These are phyloP conservation scores for Tadarida brasiliensis DNA, from an alignment of 2,797 vertebrate species.

Conservation along the genomic window DNA sequence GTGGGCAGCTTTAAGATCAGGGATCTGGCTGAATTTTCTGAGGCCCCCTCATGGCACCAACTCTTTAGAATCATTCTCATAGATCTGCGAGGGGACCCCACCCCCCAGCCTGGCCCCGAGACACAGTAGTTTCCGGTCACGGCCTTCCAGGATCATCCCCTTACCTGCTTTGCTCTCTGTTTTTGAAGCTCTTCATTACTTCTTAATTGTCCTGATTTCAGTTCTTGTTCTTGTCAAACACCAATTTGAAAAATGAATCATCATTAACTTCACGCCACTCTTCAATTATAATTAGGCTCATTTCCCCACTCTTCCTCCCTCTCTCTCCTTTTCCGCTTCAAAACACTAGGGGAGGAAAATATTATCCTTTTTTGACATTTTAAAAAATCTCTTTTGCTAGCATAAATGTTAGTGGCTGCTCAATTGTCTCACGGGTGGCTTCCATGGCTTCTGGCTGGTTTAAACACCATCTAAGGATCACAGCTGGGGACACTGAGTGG, in stretches of 20 bases:
- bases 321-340: background rate
- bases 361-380: background rate
- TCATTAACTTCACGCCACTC: constrained; percentile 21
- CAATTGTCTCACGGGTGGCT: background rate
- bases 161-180: constrained; percentile 17
- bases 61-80: fast-evolving
- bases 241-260: constrained; percentile 76
- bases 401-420: background rate
- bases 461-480: background rate
- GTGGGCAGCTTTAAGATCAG: background rate
- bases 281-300: constrained; percentile 63
- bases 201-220: constrained; percentile 55
- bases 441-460: background rate
- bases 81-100: fast-evolving
- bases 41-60: fast-evolving
- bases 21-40: too few relatives aligned
- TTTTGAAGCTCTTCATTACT: constrained; percentile 33
- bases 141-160: background rate
- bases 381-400: background rate
- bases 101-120: background rate
- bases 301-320: background rate
- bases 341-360: background rate
- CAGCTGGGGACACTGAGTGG: background rate
- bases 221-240: constrained; percentile 76
- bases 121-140: background rate